Base-by-base conservation (phyloP, 2,888 invertebrate species). In the Trachelus stipa region DNA sequence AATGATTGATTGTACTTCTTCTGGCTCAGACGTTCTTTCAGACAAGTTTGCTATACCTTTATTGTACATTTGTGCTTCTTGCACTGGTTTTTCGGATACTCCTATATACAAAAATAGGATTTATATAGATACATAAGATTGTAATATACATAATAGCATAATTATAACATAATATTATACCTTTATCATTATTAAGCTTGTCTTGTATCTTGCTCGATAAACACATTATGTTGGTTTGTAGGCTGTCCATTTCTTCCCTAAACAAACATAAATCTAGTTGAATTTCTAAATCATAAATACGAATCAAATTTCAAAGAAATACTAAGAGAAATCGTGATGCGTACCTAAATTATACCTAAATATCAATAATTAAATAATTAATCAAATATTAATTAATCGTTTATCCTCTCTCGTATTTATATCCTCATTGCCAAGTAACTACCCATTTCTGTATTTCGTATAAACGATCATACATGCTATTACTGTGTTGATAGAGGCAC, bases 171-270 rank as follows among this genome's bases (percentile, higher is more conserved):
- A 34, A 73, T 34, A 37, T 30, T 79, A 69, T 85, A 90, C 89
- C 89, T 83, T 85, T 84, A 76, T 86, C 84, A 77, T 82, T 86
- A 73, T 83, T 86, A 77, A 88, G 78, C 76, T 87, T 85, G 78
- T 87, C 87, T 79, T 85, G 85, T 81, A 90, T 87, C 83, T 93
- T 92, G 85, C 90, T 91, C 79, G 93, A 93, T 88, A 96, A 93
- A 90, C 92, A 93, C 90, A 95, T 94, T 95, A 96, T 93, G 94
- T 95, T 95, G 95, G 93, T 95, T 94, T 95, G 95, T 94, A 96
- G 93, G 93, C 93, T 94, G 94, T 94, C 95, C 95, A 96, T 94
- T 94, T 95, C 95, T 94, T 95, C 93, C 93, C 95, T 95, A 93
- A 89, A 84, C 86, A 80, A 80, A 83, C 82, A 56, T 56, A 56